These are phyloP conservation scores for Drosophila melanocephala DNA, from an alignment of 2,888 invertebrate genomes.

Conservation along the genomic window DNA sequence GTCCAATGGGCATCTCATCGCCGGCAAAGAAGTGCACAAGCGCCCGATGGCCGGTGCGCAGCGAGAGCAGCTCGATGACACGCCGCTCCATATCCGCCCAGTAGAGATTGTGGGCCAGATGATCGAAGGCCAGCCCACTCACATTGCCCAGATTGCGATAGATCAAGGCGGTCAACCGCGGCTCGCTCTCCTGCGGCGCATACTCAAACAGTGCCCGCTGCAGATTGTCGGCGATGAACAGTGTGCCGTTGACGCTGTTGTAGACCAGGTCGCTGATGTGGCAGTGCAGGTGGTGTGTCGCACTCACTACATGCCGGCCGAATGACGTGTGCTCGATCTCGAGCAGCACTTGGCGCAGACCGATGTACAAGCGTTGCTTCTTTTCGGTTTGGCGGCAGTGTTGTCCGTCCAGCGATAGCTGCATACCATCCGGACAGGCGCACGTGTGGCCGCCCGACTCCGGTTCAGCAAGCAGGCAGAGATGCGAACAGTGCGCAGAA, in stretches of 20 bases:
- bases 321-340: conserved; percentile 89
- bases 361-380: conserved; percentile 85
- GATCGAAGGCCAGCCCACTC: conserved; percentile 89
- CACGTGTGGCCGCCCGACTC: conserved; percentile 87
- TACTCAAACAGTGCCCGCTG: conserved; percentile 86
- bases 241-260: conserved; percentile 87
- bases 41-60: conserved; percentile 87
- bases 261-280: conserved; percentile 89
- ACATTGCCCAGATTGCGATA: conserved; percentile 86
- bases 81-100: conserved; percentile 89
- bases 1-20: conserved; percentile 88
- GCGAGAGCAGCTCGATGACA: conserved; percentile 89
- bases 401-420: conserved; percentile 86
- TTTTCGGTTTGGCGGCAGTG: conserved; percentile 87
- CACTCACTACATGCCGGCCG: conserved; percentile 88
- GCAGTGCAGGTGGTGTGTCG: conserved; percentile 86
- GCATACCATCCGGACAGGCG: conserved; percentile 91
- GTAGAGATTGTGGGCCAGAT: conserved; percentile 90
- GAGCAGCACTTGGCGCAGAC: conserved; percentile 87
- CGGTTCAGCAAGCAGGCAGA: conserved; percentile 90
- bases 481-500: conserved; percentile 89
- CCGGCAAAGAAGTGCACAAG: conserved; percentile 87
- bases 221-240: conserved; percentile 86
- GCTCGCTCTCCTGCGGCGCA: conserved; percentile 62
- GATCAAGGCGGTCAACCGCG: conserved; percentile 75